These are phyloP conservation scores for Todus mexicanus DNA, from an alignment of 2,797 vertebrate species.

Conservation along the genomic window DNA sequence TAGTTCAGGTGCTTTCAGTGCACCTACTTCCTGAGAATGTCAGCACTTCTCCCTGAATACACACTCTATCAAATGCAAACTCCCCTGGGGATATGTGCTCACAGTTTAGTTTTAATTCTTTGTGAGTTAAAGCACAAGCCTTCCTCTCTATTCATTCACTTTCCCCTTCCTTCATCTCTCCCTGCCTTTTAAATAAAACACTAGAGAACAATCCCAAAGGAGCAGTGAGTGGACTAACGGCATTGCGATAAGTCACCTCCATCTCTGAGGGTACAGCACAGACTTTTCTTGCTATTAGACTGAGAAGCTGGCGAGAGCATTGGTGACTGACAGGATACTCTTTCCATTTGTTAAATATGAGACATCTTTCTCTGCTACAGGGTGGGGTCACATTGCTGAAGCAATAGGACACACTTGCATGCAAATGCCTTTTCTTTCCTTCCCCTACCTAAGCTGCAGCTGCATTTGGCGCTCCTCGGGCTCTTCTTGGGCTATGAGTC, in stretches of 20 bases:
- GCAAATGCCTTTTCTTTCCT: conserved; percentile 14
- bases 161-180: neutral
- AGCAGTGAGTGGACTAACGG: neutral
- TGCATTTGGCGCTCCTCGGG: conserved; percentile 7
- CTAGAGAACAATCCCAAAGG: conserved; percentile 12
- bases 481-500: conserved; percentile 28
- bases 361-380: conserved; percentile 22
- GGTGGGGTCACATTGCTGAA: conserved; percentile 7
- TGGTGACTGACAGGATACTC: neutral
- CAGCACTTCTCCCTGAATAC: neutral
- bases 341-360: conserved; percentile 39
- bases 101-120: conserved; percentile 13
- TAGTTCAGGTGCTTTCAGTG: conserved; percentile 26
- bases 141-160: neutral
- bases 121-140: conserved; percentile 13
- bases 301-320: neutral
- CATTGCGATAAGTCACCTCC: neutral
- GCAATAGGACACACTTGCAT: neutral
- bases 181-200: conserved; percentile 29
- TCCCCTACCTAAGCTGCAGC: conserved; percentile 1
- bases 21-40: neutral
- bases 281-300: neutral
- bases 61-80: neutral
- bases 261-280: neutral
- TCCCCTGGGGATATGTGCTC: neutral